Base-by-base conservation (phyloP, 2,797 vertebrate genomes). In the Erethizon dorsatum region DNA sequence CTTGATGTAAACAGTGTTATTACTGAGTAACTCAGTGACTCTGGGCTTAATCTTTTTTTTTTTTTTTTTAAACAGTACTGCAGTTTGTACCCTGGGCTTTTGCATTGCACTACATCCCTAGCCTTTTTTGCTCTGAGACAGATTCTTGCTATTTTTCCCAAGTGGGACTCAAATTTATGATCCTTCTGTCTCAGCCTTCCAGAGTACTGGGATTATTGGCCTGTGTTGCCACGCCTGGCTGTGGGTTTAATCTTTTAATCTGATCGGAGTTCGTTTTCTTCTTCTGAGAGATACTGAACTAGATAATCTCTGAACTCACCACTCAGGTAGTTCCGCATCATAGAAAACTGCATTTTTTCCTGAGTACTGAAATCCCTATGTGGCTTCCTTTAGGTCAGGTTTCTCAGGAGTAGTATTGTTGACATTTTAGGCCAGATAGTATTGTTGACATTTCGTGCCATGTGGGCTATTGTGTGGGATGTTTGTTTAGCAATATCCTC, bases 231-330 rank as follows among this genome's bases (percentile, higher is more conserved):
- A 5, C 5, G 37, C 69, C 69, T 73, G 69, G 37, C 10, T 41
- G 6, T 77, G 79, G 88, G 65, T 37, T 89, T 54, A 82, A 77
- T 83, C 61, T 85, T 97, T 75, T 94, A 93, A 63, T 37, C 6
- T 90, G 54, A 10, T 57, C 89, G 52, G 33, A 59, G 14, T 59
- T 94, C 61, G 77, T 82, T 97, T 90, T 89, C 12, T 26, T 95
- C 47, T 86, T 83, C 24, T 83, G 13, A 73, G 59, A 85, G 17
- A 69, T 82, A 78, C 57, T 86, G 91, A 90, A 45, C 31, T 88
- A 85, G 67, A 18, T 83, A 79, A 73, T 59, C 24, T 75, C 41
- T 86, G 82, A 90, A 24, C 41, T 83, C 28, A 61, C 52, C 91
- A 33, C 69, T 91, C 52, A 91, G 4, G 22, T 83, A 45, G 11